phyloP scores from a whole-genome alignment of 2,797 vertebrate species.

The Danionella dracula region DNA sequence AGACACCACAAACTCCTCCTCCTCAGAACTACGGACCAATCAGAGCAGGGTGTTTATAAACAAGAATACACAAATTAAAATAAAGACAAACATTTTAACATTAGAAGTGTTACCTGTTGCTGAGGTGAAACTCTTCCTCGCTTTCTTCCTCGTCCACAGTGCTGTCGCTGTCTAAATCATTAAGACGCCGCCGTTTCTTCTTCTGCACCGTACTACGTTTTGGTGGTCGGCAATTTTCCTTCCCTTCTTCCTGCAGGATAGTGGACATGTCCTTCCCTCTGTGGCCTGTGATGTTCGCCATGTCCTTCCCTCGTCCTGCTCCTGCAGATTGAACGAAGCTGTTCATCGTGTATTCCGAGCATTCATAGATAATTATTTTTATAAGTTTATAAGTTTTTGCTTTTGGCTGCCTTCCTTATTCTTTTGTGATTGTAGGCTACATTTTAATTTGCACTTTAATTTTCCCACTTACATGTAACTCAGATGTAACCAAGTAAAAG shows the following conservation, averaged over 20 bases:
- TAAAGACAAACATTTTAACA: too few relatives aligned
- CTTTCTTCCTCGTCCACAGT: conserved; percentile 93
- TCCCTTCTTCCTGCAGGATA: conserved; percentile 87
- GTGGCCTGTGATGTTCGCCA: conserved; percentile 95
- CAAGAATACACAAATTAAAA: background rate
- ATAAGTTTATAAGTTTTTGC: too few relatives aligned
- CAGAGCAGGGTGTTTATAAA: conserved; percentile 1
- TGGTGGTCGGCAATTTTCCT: conserved; percentile 82
- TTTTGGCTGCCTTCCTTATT: too few relatives aligned
- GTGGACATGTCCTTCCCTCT: conserved; percentile 92
- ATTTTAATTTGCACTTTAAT: too few relatives aligned
- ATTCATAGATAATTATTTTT: too few relatives aligned
- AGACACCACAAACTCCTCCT: conserved; percentile 81
- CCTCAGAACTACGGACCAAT: conserved; percentile 74
- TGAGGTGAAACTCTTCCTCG: conserved; percentile 92
- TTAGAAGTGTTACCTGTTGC: conserved; percentile 81
- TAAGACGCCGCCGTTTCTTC: conserved; percentile 92
- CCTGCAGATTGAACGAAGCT: conserved; percentile 58
- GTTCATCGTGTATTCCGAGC: too few relatives aligned
- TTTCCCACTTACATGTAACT: too few relatives aligned
- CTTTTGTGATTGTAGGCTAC: too few relatives aligned
- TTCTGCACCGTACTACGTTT: conserved; percentile 63
- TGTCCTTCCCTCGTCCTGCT: conserved; percentile 92
- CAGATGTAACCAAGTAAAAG: too few relatives aligned
- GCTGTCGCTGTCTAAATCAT: conserved; percentile 95